phyloP scores from a whole-genome alignment of 1,140 invertebrate species.

The Drosophila varians region DNA sequence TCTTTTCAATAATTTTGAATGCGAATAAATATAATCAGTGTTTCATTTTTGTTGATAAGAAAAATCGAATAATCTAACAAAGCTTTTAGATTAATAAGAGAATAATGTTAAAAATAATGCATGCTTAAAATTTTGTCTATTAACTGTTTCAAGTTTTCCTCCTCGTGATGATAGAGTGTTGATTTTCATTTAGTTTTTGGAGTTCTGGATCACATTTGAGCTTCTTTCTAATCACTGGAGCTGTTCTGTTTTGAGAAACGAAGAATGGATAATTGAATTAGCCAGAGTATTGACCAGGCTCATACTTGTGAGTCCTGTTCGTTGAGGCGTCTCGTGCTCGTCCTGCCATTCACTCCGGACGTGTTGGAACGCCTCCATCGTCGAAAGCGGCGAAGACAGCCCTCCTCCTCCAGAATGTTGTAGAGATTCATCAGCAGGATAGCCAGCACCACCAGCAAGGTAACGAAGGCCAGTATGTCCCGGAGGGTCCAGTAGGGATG shows the following conservation, averaged over 20 bases:
- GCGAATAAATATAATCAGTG: not conserved
- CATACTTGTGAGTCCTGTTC: slow-evolving; percentile 77
- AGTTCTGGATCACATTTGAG: not conserved
- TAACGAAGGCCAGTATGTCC: slow-evolving; percentile 59
- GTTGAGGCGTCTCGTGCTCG: slow-evolving; percentile 20
- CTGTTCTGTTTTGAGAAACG: slow-evolving; percentile 45
- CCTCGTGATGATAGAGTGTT: slow-evolving; percentile 7
- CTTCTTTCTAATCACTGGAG: slow-evolving; percentile 52
- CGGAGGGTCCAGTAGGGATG: slow-evolving; percentile 75
- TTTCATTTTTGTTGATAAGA: not conserved
- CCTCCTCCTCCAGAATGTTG: slow-evolving; percentile 67
- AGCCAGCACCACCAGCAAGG: slow-evolving; percentile 59
- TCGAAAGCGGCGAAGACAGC: slow-evolving; percentile 47
- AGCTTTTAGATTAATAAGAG: not conserved
- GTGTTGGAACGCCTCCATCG: slow-evolving; percentile 21
- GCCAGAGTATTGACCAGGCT: slow-evolving; percentile 29
- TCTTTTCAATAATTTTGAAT: not conserved
- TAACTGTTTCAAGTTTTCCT: not conserved
- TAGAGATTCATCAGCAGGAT: slow-evolving; percentile 72
- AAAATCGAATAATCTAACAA: not conserved
- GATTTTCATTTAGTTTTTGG: slow-evolving; percentile 30
- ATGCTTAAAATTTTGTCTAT: not conserved
- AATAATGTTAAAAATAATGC: not conserved
- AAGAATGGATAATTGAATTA: slow-evolving; percentile 30
- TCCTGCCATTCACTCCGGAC: slow-evolving; percentile 2